Percentiles rank a stretch among this genome's conserved stretches.
Evolutionary conservation across 2,797 vertebrate species (phyloP).

Genomic region (Aythya fuligula): DNA sequence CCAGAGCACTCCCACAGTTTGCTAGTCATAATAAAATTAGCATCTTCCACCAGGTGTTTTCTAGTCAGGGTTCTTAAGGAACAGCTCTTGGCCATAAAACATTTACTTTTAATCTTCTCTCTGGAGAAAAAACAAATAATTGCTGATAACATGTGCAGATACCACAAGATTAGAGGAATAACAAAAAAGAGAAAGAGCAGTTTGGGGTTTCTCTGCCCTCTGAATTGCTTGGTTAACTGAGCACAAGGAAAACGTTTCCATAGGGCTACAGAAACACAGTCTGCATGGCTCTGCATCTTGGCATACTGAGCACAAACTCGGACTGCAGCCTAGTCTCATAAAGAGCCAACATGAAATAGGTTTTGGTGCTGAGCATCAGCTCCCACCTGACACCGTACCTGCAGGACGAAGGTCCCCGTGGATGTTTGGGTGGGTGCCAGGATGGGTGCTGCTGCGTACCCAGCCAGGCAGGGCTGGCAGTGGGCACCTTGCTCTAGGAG

Average conservation of each 20-base stretch:
- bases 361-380: neutral
- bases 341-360: neutral
- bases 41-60: neutral
- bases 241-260: neutral
- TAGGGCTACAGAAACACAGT: neutral
- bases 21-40: neutral
- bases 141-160: neutral
- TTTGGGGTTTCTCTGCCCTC: neutral
- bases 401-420: neutral
- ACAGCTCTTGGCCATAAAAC: neutral
- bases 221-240: neutral
- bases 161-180: neutral
- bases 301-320: neutral
- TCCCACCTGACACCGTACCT: neutral
- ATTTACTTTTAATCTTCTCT: neutral
- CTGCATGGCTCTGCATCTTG: neutral
- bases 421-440: too few species aligned
- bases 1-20: neutral
- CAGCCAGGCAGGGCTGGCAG: neutral
- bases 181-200: neutral
- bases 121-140: neutral
- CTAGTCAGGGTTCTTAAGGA: neutral
- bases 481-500: fast-evolving
- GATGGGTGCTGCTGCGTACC: fast-evolving
- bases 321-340: neutral